Conservation (phyloP, 2,113 vertebrate genomes). For the Amblyopsis rosae region DNA sequence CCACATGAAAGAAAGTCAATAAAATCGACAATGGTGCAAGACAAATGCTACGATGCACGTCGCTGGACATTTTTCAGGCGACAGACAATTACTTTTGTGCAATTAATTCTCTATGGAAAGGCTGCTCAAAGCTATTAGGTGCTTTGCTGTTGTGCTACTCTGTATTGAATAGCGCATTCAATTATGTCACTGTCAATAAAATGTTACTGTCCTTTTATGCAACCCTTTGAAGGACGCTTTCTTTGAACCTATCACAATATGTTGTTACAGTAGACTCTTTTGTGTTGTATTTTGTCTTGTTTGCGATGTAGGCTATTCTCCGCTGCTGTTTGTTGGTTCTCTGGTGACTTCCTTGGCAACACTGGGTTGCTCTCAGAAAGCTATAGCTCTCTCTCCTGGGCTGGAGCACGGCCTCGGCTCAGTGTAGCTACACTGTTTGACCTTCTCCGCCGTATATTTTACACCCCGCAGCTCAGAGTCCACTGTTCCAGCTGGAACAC, state of each 20-base stretch:
- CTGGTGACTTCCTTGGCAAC: too few relatives aligned
- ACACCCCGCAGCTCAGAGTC: conserved; percentile 47
- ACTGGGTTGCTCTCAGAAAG: neutral
- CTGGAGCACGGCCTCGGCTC: conserved; percentile 34
- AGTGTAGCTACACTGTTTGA: conserved; percentile 50
- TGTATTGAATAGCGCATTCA: conserved; percentile 1
- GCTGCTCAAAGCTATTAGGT: conserved; percentile 23
- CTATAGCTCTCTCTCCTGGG: conserved; percentile 21
- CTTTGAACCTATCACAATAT: too few relatives aligned
- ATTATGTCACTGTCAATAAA: conserved; percentile 18
- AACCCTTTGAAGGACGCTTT: too few relatives aligned
- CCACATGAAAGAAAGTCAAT: conserved; percentile 15
- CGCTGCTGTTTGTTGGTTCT: too few relatives aligned
- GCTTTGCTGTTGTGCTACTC: conserved; percentile 4
- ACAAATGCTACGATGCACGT: conserved; percentile 16
- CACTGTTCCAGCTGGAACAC: conserved; percentile 58
- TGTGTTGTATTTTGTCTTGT: too few relatives aligned
- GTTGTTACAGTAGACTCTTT: too few relatives aligned
- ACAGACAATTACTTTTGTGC: conserved; percentile 23
- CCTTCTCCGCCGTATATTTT: conserved; percentile 62
- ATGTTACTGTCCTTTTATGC: neutral
- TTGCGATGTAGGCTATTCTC: too few relatives aligned
- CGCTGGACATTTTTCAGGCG: conserved; percentile 14
- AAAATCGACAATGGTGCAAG: conserved; percentile 37
- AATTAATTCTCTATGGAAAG: conserved; percentile 30